Evolutionary conservation across 2,113 vertebrate genomes (phyloP), one percentile per base, ranked within the genome.

Genomic region (Sylvietta virens): DNA sequence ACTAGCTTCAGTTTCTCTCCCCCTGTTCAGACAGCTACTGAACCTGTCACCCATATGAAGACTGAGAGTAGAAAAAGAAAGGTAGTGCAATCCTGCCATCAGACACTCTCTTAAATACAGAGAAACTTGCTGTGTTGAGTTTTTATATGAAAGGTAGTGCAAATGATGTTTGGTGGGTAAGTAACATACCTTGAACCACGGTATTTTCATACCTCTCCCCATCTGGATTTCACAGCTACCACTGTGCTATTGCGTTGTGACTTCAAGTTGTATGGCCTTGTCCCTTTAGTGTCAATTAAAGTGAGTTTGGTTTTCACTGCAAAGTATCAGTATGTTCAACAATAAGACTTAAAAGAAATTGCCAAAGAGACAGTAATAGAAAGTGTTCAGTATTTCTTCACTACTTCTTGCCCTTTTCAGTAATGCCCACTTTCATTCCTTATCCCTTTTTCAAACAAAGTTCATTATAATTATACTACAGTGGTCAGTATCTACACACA

Each of bases 241-340:
- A 13, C 73, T 27, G 24, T 24, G 11, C 18, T 47, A 35, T 24
- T 3, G 5, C 31, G 33, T 3, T 76, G 81, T 17, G n/a, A n/a
- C n/a, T n/a, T 19, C 40, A 8, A 28, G 24, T 56, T 11, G 4
- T 3, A 7, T 1, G 3, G 18, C 12, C 26, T 33, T 37, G 26
- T 80, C n/a, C 51, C 45, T 64, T 51, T 23, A 28, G 18, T 15
- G 6, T 23, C 80, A 62, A 4, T 26, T 7, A 42, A 79, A 82
- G 17, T 13, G 45, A 83, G n/a, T n/a, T 78, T 78, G 60, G 17
- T 45, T 85, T 69, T 65, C 64, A 33, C 7, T 69, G 69, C 44
- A 54, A 84, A 77, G 37, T 35, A 70, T 37, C 35, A 48, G 9
- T 20, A 14, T 12, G 11, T 62, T 60, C 51, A 88, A 71, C 0